Evolutionary conservation across 2,888 invertebrate species (phyloP), one percentile per base, ranked within the genome.

Genomic region (Diogma glabrata): DNA sequence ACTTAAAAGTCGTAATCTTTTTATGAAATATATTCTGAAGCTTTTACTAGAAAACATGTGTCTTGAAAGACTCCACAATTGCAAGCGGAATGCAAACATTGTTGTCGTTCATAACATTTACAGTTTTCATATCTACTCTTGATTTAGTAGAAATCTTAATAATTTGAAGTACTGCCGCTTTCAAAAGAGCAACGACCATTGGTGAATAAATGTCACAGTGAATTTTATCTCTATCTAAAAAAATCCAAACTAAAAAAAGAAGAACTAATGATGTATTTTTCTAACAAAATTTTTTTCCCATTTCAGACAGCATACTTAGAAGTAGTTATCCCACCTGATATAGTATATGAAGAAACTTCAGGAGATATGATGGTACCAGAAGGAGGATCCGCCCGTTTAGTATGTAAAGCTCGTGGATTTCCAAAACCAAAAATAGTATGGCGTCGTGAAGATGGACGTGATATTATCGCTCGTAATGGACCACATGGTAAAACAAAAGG

Each of bases 351-450:
- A 64, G 90, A 90, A 66, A 90, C 90, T 9, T 88, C 91, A 49
- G 90, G 91, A 12, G 93, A 93, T 66, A 82, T 92, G 78, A 90
- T 90, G 87, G 90, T 92, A 51, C 89, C 89, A n/a, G 91, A 91
- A 72, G 90, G 90, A 49, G 89, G 90, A 33, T 83, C 87, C 6
- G 89, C 88, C 1, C 90, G 89, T 67, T 73, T 91, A 59, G 80
- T 87, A 54, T 91, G 91, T 71, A 87, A 86, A 66, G 89, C 90
- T 2, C 76, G 85, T 53, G 90, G 91, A 4, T 85, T 81, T 63
- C 90, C 90, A 9, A 82, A 84, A 57, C 91, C 91, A 0, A 82
- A 82, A 62, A 87, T 92, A 60, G 76, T 82, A 20, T 92, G 91
- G 91, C 77, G 84, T 56, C 77, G 91, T 54, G 91, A 92, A 71